These are phyloP conservation scores for Gobio occitaniae DNA, from an alignment of 2,797 vertebrate genomes.

Conservation along the genomic window DNA sequence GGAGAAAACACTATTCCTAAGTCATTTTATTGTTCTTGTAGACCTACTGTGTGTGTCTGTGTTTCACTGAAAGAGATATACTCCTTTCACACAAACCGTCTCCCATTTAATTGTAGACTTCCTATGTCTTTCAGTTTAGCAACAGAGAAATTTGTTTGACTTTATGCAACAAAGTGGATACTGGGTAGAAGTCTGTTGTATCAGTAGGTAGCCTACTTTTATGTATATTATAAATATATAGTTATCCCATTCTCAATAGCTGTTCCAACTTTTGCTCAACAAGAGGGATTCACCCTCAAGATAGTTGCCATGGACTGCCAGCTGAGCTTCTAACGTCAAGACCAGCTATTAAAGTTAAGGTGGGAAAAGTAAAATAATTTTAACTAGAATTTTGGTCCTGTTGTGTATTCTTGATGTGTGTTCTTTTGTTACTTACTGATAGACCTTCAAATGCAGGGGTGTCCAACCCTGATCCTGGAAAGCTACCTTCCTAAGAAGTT, in stretches of 20 bases:
- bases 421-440: neutral
- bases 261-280: neutral
- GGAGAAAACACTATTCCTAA: slow-evolving; percentile 69
- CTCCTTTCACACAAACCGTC: slow-evolving; percentile 69
- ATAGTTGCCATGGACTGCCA: slow-evolving; percentile 64
- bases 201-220: slow-evolving; percentile 5
- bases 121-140: slow-evolving; percentile 66
- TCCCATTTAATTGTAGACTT: slow-evolving; percentile 73
- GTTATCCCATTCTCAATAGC: neutral
- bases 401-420: neutral
- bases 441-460: neutral
- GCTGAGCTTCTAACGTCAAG: slow-evolving; percentile 53
- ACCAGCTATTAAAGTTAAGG: slow-evolving; percentile 68
- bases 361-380: slow-evolving; percentile 65
- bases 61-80: slow-evolving; percentile 70
- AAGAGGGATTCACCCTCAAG: neutral
- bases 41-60: slow-evolving; percentile 60
- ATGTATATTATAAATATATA: neutral
- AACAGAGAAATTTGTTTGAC: slow-evolving; percentile 55
- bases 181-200: neutral
- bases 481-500: neutral
- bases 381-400: slow-evolving; percentile 25
- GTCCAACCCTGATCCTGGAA: neutral
- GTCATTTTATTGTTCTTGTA: slow-evolving; percentile 62
- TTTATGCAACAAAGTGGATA: slow-evolving; percentile 56